A percentile compares a stretch with the other conserved stretches of the same genome.
phyloP scores from a whole-genome alignment of 2,113 vertebrate species.

The Pelecanus crispus region DNA sequence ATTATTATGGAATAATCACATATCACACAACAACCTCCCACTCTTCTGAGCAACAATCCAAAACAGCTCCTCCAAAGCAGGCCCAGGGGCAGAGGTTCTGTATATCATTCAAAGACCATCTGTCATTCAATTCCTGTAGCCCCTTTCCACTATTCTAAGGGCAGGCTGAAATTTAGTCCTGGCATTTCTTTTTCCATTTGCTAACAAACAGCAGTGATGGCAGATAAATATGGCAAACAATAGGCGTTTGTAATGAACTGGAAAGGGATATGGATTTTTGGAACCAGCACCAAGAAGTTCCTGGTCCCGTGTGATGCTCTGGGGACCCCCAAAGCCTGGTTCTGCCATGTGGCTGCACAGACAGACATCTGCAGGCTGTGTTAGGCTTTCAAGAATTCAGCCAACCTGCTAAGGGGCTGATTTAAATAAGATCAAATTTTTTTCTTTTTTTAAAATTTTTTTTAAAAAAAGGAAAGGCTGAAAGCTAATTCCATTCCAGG shows the following conservation, averaged over 20 bases:
- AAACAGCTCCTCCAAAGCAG: constrained; percentile 87
- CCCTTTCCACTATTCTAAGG: constrained; percentile 75
- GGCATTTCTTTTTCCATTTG: constrained; percentile 81
- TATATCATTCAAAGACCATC: constrained; percentile 97
- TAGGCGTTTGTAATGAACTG: constrained; percentile 81
- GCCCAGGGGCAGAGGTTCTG: constrained; percentile 85
- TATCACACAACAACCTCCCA: constrained; percentile 85
- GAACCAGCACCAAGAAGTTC: constrained; percentile 75
- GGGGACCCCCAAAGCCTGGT: constrained; percentile 71
- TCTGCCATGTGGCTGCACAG: constrained; percentile 79
- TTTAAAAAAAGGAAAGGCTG: constrained; percentile 23
- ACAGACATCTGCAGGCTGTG: constrained; percentile 77
- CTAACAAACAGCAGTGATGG: constrained; percentile 88
- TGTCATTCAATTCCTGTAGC: constrained; percentile 86
- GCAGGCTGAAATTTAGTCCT: constrained; percentile 82
- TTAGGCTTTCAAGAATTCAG: constrained; percentile 63
- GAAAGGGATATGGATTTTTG: constrained; percentile 80
- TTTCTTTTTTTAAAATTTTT: background rate
- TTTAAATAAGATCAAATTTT: constrained; percentile 74
- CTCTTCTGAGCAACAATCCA: constrained; percentile 87
- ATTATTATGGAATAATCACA: constrained; percentile 89
- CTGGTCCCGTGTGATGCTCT: constrained; percentile 67
- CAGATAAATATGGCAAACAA: constrained; percentile 86
- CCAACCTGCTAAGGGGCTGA: constrained; percentile 77
- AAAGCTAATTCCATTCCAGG: constrained; percentile 56